Conservation (phyloP, 1,140 invertebrate species). For the Magallana angulata region DNA sequence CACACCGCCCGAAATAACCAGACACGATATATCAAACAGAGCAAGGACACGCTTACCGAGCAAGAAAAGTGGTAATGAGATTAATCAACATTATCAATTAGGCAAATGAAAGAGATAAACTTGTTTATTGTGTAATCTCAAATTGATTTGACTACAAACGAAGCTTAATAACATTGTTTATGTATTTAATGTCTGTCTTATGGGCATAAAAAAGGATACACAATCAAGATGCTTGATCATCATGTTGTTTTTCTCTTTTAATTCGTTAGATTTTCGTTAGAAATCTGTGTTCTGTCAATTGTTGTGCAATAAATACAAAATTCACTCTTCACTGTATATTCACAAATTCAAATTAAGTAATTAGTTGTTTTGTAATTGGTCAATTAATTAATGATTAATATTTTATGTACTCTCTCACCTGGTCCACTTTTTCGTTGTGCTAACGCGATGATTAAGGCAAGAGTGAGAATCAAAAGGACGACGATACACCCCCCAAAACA, state of each 20-base stretch:
- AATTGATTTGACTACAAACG: neutral
- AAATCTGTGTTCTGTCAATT: neutral
- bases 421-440: conserved; percentile 29
- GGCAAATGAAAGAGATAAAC: conserved; percentile 12
- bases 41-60: neutral
- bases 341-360: too few relatives aligned
- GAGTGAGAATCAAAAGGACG: neutral
- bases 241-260: neutral
- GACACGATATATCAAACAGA: neutral
- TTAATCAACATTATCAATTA: conserved; percentile 29
- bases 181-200: too few relatives aligned
- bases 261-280: neutral
- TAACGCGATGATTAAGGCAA: conserved; percentile 23
- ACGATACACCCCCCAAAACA: neutral
- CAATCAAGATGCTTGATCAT: too few relatives aligned
- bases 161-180: too few relatives aligned
- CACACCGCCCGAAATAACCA: neutral
- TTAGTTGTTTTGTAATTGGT: too few relatives aligned
- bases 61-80: conserved; percentile 16
- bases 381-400: too few relatives aligned
- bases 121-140: conserved; percentile 7
- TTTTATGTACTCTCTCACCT: neutral
- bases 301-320: neutral
- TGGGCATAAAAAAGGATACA: too few relatives aligned
- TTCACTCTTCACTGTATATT: too few relatives aligned